Base-by-base conservation (phyloP, 1,140 invertebrate species). In the Asobara japonica region DNA sequence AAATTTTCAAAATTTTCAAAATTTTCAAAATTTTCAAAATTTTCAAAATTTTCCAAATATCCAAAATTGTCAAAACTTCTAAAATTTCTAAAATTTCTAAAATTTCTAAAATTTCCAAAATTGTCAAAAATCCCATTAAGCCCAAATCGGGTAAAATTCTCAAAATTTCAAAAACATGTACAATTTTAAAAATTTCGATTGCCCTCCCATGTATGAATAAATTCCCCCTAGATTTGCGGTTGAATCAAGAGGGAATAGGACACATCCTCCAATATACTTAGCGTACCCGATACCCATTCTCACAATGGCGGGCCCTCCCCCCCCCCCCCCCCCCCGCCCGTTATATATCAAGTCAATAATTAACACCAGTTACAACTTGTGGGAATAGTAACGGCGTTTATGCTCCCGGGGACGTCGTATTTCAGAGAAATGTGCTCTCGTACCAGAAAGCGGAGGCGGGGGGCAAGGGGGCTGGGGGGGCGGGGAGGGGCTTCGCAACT, bases 281-380 rank as follows among this genome's bases (percentile, higher is more conserved):
- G 30, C 25, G 36, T 10, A 33, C 36, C 64, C 64, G 22, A 66
- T 66, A 66, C 31, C 31, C 38, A 48, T 25, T 10, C 29, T 62
- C 18, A 29, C 45, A 18, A 56, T 25, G 10, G 33, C 13, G 41
- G 27, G 31, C 71, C 0, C 31, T 33, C 18, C 68, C 31, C 70
- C 13, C 60, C 65, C 33, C 36, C 31, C 56, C 70, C 56, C 18
- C 31, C 36, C 45, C 71, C 76, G 77, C 68, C 71, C 69, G 76
- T 76, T 71, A 79, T 79, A 80, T 84, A 84, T 82, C 81, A 80
- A 81, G 83, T 85, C 85, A 86, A 86, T 86, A 86, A 86, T 86
- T 86, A 86, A 86, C 85, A 85, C 84, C 84, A 86, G 85, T 86
- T 86, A 86, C 84, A 86, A 86, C 83, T 86, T 86, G 84, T 83